Evolutionary conservation across 2,113 vertebrate genomes (phyloP), one percentile per base, ranked within the genome.

Genomic region (Scophthalmus maximus): DNA sequence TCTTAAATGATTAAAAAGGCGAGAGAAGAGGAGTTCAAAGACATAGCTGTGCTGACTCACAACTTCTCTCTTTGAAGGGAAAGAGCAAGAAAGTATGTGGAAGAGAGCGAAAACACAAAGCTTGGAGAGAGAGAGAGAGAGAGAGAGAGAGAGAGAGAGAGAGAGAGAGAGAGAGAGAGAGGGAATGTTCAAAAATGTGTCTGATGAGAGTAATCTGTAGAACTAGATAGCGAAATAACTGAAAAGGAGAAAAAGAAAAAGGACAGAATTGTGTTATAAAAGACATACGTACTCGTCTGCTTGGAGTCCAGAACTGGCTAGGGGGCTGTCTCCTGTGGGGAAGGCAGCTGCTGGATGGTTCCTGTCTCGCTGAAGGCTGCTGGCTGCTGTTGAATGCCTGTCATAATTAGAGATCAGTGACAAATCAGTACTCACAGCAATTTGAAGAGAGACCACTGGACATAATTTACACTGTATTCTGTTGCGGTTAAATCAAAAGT

Each of bases 291-390:
- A 99, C 97, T 97, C 96, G 84, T 98, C 96, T 44, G 87, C 68
- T 47, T 71, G 90, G 80, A 92, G 90, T 71, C 86, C 90, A 8
- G 93, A 74, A 85, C 26, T 92, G 89, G 91, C 87, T 57, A 91
- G 91, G 73, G 94, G 73, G 15, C 67, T 49, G 56, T 80, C 88
- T 71, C 91, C 94, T 7, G 87, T 84, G 60, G 89, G 95, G 6
- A 93, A 11, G 88, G 68, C 84, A 80, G 81, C 80, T 64, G 79
- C 49, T 0, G 82, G 89, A 84, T 95, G 95, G 89, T 84, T 95
- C 91, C 94, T 92, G 88, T 98, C 96, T 90, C 94, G 95, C 90
- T 95, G 96, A 91, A 96, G 95, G 92, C 93, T 93, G 92, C 91
- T 92, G 86, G 94, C 91, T 58, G 90, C 72, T 66, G 91, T 63